Evolutionary conservation across 2,113 vertebrate genomes (phyloP).

Genomic region (Glaucomys volans): DNA sequence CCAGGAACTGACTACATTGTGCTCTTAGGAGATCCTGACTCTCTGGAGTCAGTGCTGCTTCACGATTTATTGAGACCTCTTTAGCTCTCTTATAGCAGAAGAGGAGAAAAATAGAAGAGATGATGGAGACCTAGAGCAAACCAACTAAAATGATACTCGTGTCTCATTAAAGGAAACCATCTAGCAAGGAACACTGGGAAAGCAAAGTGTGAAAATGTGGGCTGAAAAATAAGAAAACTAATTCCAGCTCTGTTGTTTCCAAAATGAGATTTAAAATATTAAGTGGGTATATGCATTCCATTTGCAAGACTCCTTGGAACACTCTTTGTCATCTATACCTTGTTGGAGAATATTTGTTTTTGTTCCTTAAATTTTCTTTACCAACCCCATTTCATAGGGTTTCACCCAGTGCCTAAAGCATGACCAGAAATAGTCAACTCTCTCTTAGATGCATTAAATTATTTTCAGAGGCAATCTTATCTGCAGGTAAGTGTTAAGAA

Average conservation of each 20-base stretch:
- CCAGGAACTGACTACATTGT: slow-evolving; percentile 27
- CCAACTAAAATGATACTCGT: not conserved
- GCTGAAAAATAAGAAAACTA: slow-evolving; percentile 44
- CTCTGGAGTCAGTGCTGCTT: slow-evolving; percentile 30
- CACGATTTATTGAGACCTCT: slow-evolving; percentile 46
- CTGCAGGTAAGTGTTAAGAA: not conserved
- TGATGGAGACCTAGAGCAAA: slow-evolving; percentile 7
- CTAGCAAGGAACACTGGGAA: slow-evolving; percentile 59
- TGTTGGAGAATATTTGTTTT: not conserved
- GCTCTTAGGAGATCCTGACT: slow-evolving; percentile 50
- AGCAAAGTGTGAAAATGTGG: slow-evolving; percentile 41
- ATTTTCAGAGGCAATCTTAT: not conserved
- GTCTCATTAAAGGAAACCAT: slow-evolving; percentile 35
- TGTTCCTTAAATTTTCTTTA: not conserved
- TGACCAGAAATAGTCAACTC: slow-evolving; percentile 14
- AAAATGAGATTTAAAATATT: not conserved
- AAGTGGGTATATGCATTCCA: not conserved
- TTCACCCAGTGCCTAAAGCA: slow-evolving; percentile 23
- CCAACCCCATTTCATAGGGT: not conserved
- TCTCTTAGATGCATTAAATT: not conserved
- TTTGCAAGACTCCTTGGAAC: slow-evolving; percentile 21
- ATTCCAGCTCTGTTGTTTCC: slow-evolving; percentile 2
- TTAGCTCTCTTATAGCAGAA: slow-evolving; percentile 66
- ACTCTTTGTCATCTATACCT: not conserved
- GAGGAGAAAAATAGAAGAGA: slow-evolving; percentile 19